A percentile compares a stretch with the other conserved stretches of the same genome.
These are phyloP conservation scores for Oenanthe oenanthe DNA, from an alignment of 2,113 vertebrate genomes.

Conservation along the genomic window DNA sequence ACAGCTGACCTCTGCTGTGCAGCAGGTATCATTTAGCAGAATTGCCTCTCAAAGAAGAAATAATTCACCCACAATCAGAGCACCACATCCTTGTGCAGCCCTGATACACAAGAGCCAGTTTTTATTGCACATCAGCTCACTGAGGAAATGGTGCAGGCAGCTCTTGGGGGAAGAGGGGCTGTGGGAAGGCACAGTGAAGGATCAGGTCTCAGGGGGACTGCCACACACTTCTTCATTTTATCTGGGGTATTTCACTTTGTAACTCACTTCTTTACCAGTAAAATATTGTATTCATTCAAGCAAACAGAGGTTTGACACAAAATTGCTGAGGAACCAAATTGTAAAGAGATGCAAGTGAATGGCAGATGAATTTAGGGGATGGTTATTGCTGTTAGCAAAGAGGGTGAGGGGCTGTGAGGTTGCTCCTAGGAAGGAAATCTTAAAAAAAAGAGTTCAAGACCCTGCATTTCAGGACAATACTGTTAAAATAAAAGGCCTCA, in stretches of 20 bases:
- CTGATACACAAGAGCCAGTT: rapidly evolving
- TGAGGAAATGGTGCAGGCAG: background rate
- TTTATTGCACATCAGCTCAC: background rate
- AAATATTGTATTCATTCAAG: background rate
- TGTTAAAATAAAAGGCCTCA: background rate
- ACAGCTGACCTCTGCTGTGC: background rate
- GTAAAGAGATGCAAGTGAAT: background rate
- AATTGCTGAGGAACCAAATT: background rate
- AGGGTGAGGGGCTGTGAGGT: background rate
- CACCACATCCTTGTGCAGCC: background rate
- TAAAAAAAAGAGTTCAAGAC: background rate
- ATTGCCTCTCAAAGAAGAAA: background rate
- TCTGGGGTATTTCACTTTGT: background rate
- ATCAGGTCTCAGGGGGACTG: background rate
- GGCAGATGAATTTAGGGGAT: background rate
- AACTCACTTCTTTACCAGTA: background rate
- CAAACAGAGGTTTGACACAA: background rate
- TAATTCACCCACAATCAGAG: background rate
- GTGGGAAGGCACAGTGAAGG: background rate
- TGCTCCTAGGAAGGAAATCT: background rate
- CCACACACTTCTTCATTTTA: background rate
- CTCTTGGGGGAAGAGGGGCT: background rate
- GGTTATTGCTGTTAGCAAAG: background rate
- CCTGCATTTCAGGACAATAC: background rate
- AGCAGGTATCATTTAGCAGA: background rate